Conservation (phyloP, 2,113 vertebrate genomes). For the Crotalus tigris region DNA sequence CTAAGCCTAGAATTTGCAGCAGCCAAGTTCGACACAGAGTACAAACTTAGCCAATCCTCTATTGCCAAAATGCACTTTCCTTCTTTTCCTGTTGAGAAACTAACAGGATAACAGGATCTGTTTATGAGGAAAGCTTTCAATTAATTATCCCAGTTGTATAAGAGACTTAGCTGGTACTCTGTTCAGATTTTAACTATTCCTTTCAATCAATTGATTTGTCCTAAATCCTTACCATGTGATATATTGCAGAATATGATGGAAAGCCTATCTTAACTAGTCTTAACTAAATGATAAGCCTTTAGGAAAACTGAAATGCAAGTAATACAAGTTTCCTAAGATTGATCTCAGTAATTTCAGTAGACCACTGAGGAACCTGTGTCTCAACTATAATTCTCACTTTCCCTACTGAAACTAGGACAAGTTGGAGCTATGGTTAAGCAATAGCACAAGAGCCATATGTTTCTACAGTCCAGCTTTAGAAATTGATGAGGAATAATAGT, state of each 20-base stretch:
- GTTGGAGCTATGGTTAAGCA: background rate
- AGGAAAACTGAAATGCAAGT: background rate
- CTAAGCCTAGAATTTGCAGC: background rate
- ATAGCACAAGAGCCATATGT: background rate
- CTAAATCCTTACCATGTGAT: background rate
- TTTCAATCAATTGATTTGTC: background rate
- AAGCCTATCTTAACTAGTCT: background rate
- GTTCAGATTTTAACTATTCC: too few species aligned
- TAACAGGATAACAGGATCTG: background rate
- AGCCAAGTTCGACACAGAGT: background rate
- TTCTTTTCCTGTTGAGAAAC: slow-evolving; percentile 1
- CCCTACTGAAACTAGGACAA: background rate
- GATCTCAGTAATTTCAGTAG: background rate
- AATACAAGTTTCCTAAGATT: background rate
- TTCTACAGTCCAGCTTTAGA: background rate
- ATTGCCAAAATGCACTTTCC: background rate
- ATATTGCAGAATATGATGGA: background rate
- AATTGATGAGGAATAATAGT: background rate
- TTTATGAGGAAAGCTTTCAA: background rate
- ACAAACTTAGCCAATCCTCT: background rate
- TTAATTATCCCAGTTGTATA: background rate
- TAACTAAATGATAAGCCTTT: background rate
- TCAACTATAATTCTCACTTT: background rate
- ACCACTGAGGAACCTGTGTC: background rate
- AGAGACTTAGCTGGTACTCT: background rate